phyloP scores from a whole-genome alignment of 2,888 invertebrate genomes.

The Euclidia mi region DNA sequence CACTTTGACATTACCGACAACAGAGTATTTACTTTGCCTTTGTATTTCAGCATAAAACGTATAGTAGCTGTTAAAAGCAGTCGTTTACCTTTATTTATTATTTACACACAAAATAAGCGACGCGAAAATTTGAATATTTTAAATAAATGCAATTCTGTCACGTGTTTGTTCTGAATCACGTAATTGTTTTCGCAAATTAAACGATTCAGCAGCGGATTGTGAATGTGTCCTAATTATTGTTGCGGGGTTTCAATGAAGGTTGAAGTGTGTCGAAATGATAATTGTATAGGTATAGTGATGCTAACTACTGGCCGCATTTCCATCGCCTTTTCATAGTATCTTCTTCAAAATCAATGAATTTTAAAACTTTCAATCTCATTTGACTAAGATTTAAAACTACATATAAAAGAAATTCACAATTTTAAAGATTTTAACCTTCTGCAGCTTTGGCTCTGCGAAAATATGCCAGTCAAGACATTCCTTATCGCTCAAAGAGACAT shows the following conservation, averaged over 20 bases:
- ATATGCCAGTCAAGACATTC: too few relatives aligned
- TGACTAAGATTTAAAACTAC: too few relatives aligned
- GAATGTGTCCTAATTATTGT: slow-evolving; percentile 17
- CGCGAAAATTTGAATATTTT: slow-evolving; percentile 56
- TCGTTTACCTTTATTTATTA: slow-evolving; percentile 29
- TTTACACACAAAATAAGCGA: slow-evolving; percentile 55
- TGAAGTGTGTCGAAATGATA: background rate
- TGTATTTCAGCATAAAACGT: slow-evolving; percentile 50
- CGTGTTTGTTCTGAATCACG: slow-evolving; percentile 46
- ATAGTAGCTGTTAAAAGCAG: slow-evolving; percentile 56
- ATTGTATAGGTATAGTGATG: too few relatives aligned
- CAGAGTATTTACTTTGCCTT: slow-evolving; percentile 56
- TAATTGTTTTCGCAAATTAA: slow-evolving; percentile 47
- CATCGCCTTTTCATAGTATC: too few relatives aligned
- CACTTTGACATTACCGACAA: slow-evolving; percentile 54
- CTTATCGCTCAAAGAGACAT: too few relatives aligned
- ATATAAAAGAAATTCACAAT: too few relatives aligned
- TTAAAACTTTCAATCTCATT: too few relatives aligned
- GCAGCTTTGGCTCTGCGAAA: too few relatives aligned
- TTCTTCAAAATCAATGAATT: too few relatives aligned
- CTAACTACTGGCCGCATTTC: too few relatives aligned
- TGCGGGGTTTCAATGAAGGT: slow-evolving; percentile 1
- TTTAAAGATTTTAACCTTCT: too few relatives aligned
- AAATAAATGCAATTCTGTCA: slow-evolving; percentile 36
- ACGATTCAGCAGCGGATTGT: slow-evolving; percentile 23